phyloP scores from a whole-genome alignment of 2,888 invertebrate genomes.

The Euphydryas editha region DNA sequence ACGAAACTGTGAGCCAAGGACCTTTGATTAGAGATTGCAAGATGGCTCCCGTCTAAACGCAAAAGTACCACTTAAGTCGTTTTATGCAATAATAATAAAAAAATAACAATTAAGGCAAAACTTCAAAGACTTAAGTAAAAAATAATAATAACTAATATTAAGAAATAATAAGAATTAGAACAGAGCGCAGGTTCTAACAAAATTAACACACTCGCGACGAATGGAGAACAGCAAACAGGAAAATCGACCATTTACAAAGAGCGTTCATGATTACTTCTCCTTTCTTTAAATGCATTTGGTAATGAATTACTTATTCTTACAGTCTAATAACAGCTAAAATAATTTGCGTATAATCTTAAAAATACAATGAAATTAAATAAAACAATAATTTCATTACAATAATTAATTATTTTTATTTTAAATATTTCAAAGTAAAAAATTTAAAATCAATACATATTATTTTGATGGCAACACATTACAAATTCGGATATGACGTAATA shows the following conservation, averaged over 20 bases:
- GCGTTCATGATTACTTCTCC: slow-evolving; percentile 58
- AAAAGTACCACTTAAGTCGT: slow-evolving; percentile 89
- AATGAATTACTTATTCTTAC: slow-evolving; percentile 26
- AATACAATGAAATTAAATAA: not conserved
- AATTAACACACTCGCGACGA: slow-evolving; percentile 76
- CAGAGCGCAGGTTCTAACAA: slow-evolving; percentile 69
- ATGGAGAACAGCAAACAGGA: slow-evolving; percentile 81
- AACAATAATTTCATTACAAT: not conserved
- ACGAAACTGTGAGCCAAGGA: slow-evolving; percentile 92
- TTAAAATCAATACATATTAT: slow-evolving; percentile 29
- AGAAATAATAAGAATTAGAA: slow-evolving; percentile 72
- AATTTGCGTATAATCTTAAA: not conserved
- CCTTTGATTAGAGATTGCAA: slow-evolving; percentile 94
- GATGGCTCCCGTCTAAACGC: slow-evolving; percentile 93
- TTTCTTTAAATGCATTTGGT: slow-evolving; percentile 26
- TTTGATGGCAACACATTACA: slow-evolving; percentile 55
- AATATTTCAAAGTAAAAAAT: slow-evolving; percentile 1
- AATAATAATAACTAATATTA: slow-evolving; percentile 79
- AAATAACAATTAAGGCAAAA: slow-evolving; percentile 61
- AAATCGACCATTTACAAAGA: slow-evolving; percentile 79
- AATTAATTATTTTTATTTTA: slow-evolving; percentile 28
- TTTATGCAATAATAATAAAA: slow-evolving; percentile 73
- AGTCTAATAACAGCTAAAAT: not conserved
- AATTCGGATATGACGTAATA: slow-evolving; percentile 66
- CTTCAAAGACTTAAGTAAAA: slow-evolving; percentile 69